Base-by-base conservation (phyloP, 1,140 invertebrate genomes). In the Macrotrachela quadricornifera region DNA sequence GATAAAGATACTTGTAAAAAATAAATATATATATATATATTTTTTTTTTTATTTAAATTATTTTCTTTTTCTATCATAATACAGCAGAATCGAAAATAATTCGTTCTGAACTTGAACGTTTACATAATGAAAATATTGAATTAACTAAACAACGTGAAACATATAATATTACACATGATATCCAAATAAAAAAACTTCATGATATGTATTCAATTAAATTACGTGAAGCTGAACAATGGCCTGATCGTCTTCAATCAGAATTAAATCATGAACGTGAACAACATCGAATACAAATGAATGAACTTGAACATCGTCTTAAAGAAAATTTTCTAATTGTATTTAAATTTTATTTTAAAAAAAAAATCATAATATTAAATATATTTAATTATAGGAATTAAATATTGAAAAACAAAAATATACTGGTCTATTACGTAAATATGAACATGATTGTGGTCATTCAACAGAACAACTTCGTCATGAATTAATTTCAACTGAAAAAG, bases 361-460 rank as follows among this genome's bases (percentile, higher is more conserved):
- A 30, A 4, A 8, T 30, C 21, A 4, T 30, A 30, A 30, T 30
- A 30, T 30, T 30, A 8, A 30, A 30, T 8, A 8, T 30, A 30
- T 44, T 18, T 6, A 4, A 4, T 9, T n/a, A 18, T 18, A 44
- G 51, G 51, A 53, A 36, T 42, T 53, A 9, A 44, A 53, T 6
- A 47, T 53, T 14, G 44, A 53, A 21, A 53, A 47, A 30, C 51
- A 53, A 53, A 53, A 53, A 42, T 53, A 53, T 36, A 42, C 46
- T 15, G 44, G 46, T 11, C 15, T 53, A 10, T 47, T 46, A 15
- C 10, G 41, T 16, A 53, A 53, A 36, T 53, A 47, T 30, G 38
- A 30, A 30, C 21, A 30, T 4, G 21, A 30, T 4, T 30, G 21
- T 30, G 21, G 21, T 30, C 8, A 2, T 4, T 30, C 21, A 4